Base-by-base conservation (phyloP, 35 echinoderm and acorn worm species). In the Apostichopus parvimensis region DNA sequence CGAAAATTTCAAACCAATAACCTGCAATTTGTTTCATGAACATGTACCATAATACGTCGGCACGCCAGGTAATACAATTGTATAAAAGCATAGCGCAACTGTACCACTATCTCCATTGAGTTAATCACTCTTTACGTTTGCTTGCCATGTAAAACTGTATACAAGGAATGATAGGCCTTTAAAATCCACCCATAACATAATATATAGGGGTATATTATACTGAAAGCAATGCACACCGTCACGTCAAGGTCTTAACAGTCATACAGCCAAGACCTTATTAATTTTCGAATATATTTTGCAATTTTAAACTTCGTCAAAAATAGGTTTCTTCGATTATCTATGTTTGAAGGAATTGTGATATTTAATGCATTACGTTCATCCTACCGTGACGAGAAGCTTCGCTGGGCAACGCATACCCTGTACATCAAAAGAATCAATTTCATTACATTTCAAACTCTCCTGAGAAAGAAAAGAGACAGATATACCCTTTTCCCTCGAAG, bases 291-390 rank as follows among this genome's bases (percentile, higher is more conserved):
- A 75, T n/a, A 68, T 14, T 0, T 75, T 75, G 71, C 17, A 75
- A 75, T 75, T 75, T 75, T 75, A 18, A 14, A 14, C 11, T 68
- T 22, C 7, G 14, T 75, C 71, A n/a, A 75, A 75, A 22, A 68
- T 14, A 1, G 20, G 71, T 24, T 75, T 75, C 14, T 75, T 75
- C 71, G 21, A 14, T 75, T 75, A 75, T 21, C 15, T 75, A 75
- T 75, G 0, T 75, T 75, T 7, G 71, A 75, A 7, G 17, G 17
- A 8, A 75, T 22, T 75, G 71, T 75, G 71, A 75, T 75, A 75
- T 75, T n/a, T 75, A 75, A 75, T 75, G 71, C 71, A 75, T 75
- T 75, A 75, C 71, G 18, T 20, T 75, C 71, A 75, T n/a, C n/a
- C 13, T 18, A 75, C 71, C 71, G 71, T 6, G 21, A 75, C 71